These are phyloP conservation scores for Vespertilio murinus DNA, from an alignment of 2,797 vertebrate genomes.

Conservation along the genomic window DNA sequence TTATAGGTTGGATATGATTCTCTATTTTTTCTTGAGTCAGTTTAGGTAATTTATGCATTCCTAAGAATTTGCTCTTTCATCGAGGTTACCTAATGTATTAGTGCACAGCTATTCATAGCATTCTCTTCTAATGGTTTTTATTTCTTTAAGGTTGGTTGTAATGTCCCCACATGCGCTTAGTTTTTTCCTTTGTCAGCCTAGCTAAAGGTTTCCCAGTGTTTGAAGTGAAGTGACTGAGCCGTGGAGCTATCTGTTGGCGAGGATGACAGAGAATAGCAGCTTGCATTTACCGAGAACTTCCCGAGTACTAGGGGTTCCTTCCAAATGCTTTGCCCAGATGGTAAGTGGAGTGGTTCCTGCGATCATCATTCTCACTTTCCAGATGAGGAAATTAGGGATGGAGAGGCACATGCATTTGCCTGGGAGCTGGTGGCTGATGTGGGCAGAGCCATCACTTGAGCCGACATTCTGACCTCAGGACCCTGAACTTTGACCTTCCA, in stretches of 20 bases:
- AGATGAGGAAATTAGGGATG: not conserved
- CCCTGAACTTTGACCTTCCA: not conserved
- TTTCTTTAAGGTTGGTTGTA: not conserved
- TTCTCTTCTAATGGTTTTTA: not conserved
- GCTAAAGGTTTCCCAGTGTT: not conserved
- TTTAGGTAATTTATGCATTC: not conserved
- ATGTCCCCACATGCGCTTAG: not conserved
- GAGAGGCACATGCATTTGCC: not conserved
- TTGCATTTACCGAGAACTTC: not conserved
- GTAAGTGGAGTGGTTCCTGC: not conserved
- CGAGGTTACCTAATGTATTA: not conserved
- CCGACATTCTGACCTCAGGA: not conserved
- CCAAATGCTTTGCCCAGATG: not conserved
- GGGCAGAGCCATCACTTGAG: not conserved
- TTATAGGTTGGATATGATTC: not conserved
- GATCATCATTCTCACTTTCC: not conserved
- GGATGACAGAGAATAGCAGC: not conserved
- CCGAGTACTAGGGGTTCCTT: too few species aligned
- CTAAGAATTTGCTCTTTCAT: not conserved
- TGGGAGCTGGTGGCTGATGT: not conserved
- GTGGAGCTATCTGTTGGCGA: not conserved
- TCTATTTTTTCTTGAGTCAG: not conserved
- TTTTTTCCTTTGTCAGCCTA: not conserved
- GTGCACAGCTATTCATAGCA: not conserved
- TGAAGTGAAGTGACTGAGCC: not conserved